A percentile compares a stretch with the other conserved stretches of the same genome.
These are phyloP conservation scores for Marasmarcha lunaedactyla DNA, from an alignment of 2,888 invertebrate genomes.

Conservation along the genomic window DNA sequence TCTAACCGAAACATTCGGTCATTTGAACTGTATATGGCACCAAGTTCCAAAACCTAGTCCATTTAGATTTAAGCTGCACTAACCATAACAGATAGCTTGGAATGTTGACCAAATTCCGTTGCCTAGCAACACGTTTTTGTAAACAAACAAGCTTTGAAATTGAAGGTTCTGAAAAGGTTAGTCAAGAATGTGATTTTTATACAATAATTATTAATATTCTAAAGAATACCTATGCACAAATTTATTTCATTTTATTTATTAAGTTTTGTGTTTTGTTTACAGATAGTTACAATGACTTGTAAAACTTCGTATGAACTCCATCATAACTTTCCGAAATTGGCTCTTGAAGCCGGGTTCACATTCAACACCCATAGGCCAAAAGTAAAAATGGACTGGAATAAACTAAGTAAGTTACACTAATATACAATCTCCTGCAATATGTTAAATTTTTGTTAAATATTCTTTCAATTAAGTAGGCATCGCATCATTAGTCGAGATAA, in stretches of 20 bases:
- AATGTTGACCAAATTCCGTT: constrained; percentile 13
- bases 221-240: no score
- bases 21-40: no score
- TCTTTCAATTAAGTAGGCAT: no score
- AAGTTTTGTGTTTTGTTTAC: neutral
- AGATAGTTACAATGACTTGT: constrained; percentile 19
- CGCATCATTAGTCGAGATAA: no score
- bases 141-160: no score
- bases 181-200: constrained; percentile 2
- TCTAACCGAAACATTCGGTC: no score
- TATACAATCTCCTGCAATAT: neutral
- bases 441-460: constrained; percentile 2
- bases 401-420: constrained; percentile 68
- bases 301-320: constrained; percentile 68
- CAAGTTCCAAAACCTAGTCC: no score
- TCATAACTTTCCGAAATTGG: constrained; percentile 77
- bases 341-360: constrained; percentile 76
- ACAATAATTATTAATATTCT: no score
- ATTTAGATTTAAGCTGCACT: no score
- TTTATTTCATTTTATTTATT: no score
- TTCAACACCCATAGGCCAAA: constrained; percentile 73
- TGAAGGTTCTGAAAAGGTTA: neutral
- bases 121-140: constrained; percentile 20
- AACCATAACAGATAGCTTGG: no score
- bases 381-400: constrained; percentile 74